A percentile compares a stretch with the other conserved stretches of the same genome.
Conservation (phyloP, 2,113 vertebrate species). For the Clinocottus analis region DNA sequence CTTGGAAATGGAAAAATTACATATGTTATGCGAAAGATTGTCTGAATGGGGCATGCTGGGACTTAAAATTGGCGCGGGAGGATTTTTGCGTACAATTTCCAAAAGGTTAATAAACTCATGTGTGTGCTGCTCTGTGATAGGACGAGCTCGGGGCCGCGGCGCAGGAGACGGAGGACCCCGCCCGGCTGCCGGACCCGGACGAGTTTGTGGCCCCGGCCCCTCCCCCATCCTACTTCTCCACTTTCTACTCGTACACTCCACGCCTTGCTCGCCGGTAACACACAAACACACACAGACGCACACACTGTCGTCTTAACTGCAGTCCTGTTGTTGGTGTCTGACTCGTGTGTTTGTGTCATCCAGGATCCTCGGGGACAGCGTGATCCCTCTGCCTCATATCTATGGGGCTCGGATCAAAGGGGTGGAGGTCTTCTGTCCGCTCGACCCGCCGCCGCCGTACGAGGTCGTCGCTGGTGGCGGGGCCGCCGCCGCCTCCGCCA, state of each 20-base stretch:
- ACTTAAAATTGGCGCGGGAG: no score
- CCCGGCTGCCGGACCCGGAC: conserved; percentile 79
- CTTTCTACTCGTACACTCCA: conserved; percentile 82
- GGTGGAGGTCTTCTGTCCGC: conserved; percentile 85
- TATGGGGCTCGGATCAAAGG: conserved; percentile 83
- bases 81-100: no score
- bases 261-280: conserved; percentile 81
- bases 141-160: conserved; percentile 78
- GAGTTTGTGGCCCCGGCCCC: conserved; percentile 86
- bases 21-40: no score
- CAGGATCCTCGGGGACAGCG: conserved; percentile 78
- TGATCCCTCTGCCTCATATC: conserved; percentile 85
- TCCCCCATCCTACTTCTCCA: conserved; percentile 89
- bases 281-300: neutral
- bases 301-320: neutral
- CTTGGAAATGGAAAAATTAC: no score
- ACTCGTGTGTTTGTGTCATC: conserved; percentile 31
- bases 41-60: no score
- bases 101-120: no score
- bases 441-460: conserved; percentile 88
- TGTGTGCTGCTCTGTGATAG: conserved; percentile 67
- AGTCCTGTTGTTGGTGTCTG: neutral
- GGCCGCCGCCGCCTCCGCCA: conserved; percentile 26
- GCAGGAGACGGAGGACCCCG: conserved; percentile 83
- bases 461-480: conserved; percentile 78